These are phyloP conservation scores for Ochlodes sylvanus DNA, from an alignment of 2,888 invertebrate species.

Conservation along the genomic window DNA sequence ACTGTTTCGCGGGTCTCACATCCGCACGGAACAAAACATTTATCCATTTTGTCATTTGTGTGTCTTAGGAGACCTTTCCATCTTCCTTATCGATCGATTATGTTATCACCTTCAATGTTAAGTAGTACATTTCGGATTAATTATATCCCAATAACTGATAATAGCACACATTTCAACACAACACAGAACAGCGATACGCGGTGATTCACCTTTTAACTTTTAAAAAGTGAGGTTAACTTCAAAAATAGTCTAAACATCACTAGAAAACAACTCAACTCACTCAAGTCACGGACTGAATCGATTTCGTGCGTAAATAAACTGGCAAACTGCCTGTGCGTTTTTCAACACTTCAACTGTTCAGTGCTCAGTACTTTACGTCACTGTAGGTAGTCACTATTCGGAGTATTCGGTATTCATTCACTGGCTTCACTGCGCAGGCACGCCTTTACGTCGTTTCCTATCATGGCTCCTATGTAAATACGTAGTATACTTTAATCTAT, in stretches of 20 bases:
- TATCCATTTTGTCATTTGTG: constrained; percentile 72
- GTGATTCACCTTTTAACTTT: constrained; percentile 62
- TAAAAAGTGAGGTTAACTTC: constrained; percentile 74
- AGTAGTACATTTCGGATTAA: constrained; percentile 13
- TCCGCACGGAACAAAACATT: constrained; percentile 78
- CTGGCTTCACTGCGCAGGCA: too few relatives aligned
- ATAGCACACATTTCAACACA: constrained; percentile 26
- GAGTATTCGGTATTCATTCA: too few relatives aligned
- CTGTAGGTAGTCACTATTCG: too few relatives aligned
- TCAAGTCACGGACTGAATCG: constrained; percentile 47
- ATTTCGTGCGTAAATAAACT: constrained; percentile 70
- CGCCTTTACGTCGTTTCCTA: too few relatives aligned
- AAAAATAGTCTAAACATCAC: constrained; percentile 68
- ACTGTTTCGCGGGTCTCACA: constrained; percentile 74
- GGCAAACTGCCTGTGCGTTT: constrained; percentile 46
- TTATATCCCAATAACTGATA: not conserved
- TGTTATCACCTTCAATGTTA: constrained; percentile 17
- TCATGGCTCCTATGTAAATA: too few relatives aligned
- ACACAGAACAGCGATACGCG: constrained; percentile 20
- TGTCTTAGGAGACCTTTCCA: constrained; percentile 54
- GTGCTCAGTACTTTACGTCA: too few relatives aligned
- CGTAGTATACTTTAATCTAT: too few relatives aligned
- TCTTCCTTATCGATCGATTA: constrained; percentile 64
- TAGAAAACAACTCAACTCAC: constrained; percentile 42
- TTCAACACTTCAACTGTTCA: too few relatives aligned